Evolutionary conservation across 2,888 invertebrate genomes (phyloP).

Genomic region (Cephalotes varians): DNA sequence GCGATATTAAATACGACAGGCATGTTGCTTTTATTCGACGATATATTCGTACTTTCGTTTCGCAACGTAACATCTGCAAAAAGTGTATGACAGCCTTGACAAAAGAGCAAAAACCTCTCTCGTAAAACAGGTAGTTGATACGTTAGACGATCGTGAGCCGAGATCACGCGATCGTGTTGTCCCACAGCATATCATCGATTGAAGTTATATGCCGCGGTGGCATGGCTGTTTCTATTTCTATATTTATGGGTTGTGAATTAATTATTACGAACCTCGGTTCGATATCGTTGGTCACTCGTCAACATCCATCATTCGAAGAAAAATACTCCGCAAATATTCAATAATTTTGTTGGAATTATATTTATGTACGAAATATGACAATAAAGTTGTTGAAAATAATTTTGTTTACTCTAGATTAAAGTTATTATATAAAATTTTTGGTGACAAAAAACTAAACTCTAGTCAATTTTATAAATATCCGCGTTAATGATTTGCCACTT

Average conservation of each 20-base stretch:
- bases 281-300: slow-evolving; percentile 67
- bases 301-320: slow-evolving; percentile 61
- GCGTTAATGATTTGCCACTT: too few relatives aligned
- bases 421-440: too few relatives aligned
- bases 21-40: neutral
- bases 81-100: neutral
- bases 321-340: neutral
- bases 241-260: slow-evolving; percentile 82
- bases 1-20: neutral
- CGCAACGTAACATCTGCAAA: neutral
- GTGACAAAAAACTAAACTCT: too few relatives aligned
- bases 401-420: too few relatives aligned
- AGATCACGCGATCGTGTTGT: slow-evolving; percentile 34
- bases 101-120: slow-evolving; percentile 5
- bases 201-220: neutral
- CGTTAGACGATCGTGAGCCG: neutral
- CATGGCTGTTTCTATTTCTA: slow-evolving; percentile 77
- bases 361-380: too few relatives aligned
- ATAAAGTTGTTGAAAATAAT: too few relatives aligned
- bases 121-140: slow-evolving; percentile 28
- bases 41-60: neutral
- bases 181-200: slow-evolving; percentile 23
- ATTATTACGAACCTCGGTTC: slow-evolving; percentile 74
- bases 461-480: too few relatives aligned
- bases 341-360: neutral